Evolutionary conservation across 2,888 invertebrate genomes (phyloP).

Genomic region (Coelopa pilipes): DNA sequence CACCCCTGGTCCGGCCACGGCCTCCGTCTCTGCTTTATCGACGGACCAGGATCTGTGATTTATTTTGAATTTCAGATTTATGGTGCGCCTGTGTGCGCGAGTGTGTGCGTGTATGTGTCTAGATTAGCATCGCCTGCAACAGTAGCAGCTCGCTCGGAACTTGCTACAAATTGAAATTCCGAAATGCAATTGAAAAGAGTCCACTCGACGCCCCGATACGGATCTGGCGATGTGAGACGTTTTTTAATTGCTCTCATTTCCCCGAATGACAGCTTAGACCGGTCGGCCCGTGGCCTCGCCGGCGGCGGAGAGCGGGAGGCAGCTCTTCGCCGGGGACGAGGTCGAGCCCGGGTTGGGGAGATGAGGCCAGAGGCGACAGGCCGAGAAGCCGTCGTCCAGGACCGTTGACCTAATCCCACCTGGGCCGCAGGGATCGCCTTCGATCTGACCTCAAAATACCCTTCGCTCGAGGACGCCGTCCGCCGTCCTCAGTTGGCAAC

Average conservation of each 20-base stretch:
- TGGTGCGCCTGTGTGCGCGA: background rate
- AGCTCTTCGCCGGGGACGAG: too few relatives aligned
- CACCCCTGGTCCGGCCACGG: too few relatives aligned
- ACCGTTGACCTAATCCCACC: background rate
- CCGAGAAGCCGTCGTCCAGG: too few relatives aligned
- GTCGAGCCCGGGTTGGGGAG: too few relatives aligned
- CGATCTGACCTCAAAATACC: background rate
- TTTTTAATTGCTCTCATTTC: too few relatives aligned
- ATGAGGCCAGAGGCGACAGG: too few relatives aligned
- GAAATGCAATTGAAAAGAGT: too few relatives aligned
- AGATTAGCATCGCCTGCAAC: background rate
- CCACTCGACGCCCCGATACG: background rate
- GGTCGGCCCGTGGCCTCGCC: background rate
- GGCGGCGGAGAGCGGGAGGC: too few relatives aligned
- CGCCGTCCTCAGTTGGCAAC: background rate
- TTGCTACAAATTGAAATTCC: background rate
- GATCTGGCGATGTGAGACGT: background rate
- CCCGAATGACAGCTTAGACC: background rate
- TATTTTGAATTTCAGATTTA: constrained; percentile 36
- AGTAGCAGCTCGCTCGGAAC: background rate
- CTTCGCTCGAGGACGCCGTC: background rate
- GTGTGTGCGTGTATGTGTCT: background rate
- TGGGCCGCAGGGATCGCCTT: background rate
- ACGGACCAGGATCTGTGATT: constrained; percentile 36
- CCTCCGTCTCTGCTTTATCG: constrained; percentile 29